A percentile compares a stretch with the other conserved stretches of the same genome.
Evolutionary conservation across 1,140 invertebrate genomes (phyloP).

Genomic region (Aplysia californica): DNA sequence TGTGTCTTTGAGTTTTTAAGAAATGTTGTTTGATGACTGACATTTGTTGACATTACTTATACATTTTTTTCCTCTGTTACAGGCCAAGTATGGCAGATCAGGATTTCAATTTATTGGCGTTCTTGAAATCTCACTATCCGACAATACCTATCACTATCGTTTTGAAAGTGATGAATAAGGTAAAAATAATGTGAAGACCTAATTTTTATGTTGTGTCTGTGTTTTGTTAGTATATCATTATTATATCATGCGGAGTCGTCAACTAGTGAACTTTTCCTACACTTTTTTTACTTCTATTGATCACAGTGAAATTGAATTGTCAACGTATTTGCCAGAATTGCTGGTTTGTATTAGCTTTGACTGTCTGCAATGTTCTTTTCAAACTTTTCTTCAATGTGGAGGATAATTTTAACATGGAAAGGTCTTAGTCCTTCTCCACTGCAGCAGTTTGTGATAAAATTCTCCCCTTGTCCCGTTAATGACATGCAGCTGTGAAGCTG

Average conservation of each 20-base stretch:
- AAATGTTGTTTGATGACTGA: neutral
- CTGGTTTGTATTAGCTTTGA: neutral
- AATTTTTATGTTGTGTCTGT: neutral
- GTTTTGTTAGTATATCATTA: neutral
- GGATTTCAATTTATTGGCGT: conserved; percentile 8
- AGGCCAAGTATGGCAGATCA: conserved; percentile 9
- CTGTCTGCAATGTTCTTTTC: no score
- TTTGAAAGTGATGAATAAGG: conserved; percentile 9
- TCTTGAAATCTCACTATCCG: neutral
- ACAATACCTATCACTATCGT: neutral
- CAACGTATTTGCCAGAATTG: neutral
- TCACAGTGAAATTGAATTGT: neutral
- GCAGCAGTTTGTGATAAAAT: no score
- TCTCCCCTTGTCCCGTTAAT: no score
- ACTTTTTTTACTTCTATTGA: no score
- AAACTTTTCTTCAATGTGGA: no score
- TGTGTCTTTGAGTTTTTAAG: neutral
- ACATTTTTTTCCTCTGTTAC: neutral
- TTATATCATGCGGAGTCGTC: no score
- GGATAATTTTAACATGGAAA: no score
- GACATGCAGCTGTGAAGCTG: no score
- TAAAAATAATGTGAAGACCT: neutral
- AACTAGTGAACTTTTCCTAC: no score
- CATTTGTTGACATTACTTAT: neutral
- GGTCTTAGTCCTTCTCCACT: no score